Evolutionary conservation across 1,140 invertebrate species (phyloP).

Genomic region (Brachionus paranguensis): DNA sequence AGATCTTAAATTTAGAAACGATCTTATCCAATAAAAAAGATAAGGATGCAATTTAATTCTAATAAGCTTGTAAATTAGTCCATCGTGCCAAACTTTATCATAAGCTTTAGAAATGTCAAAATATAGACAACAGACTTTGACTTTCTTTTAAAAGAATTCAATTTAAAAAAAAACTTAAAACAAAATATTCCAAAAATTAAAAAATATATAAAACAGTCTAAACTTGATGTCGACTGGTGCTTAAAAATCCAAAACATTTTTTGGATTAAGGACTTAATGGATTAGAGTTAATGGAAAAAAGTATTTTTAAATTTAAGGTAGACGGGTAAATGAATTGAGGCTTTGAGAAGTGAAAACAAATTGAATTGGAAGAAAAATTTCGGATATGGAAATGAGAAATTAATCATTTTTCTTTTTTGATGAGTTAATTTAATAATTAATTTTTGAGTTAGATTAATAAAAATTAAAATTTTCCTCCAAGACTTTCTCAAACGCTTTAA

Average conservation of each 20-base stretch:
- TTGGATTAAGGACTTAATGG: background rate
- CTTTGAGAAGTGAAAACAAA: background rate
- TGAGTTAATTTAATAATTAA: constrained; percentile 27
- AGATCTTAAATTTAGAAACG: too few relatives aligned
- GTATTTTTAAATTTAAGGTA: background rate
- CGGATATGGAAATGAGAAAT: background rate
- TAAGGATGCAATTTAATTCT: too few relatives aligned
- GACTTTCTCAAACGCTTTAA: background rate
- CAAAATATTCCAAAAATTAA: background rate
- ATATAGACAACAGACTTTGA: too few relatives aligned
- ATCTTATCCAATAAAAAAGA: too few relatives aligned
- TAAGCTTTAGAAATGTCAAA: too few relatives aligned
- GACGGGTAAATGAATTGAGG: background rate
- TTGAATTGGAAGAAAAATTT: background rate
- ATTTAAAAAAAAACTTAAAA: background rate
- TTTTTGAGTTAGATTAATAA: constrained; percentile 21
- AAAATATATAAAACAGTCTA: background rate
- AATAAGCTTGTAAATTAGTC: too few relatives aligned
- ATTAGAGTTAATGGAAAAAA: background rate
- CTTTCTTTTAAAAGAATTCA: too few relatives aligned
- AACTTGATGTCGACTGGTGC: too few relatives aligned
- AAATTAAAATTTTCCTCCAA: background rate
- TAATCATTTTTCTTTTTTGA: background rate
- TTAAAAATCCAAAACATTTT: background rate
- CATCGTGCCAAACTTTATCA: too few relatives aligned